Base-by-base conservation (phyloP, 2,113 vertebrate genomes). In the Caloenas nicobarica region DNA sequence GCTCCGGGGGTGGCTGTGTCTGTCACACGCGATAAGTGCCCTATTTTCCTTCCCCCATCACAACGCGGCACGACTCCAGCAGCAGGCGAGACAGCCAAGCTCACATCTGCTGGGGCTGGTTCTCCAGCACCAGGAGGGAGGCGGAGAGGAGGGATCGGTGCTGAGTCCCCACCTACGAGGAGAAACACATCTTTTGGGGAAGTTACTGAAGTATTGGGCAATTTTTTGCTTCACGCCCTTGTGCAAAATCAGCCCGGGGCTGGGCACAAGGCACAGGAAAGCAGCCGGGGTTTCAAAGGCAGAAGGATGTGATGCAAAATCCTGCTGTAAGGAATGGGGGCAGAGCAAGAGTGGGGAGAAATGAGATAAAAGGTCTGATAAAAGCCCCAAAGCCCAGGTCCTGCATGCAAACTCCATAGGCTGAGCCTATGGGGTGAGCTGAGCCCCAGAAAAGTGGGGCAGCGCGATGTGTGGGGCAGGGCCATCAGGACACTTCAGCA, bases 401-500 rank as follows among this genome's bases (percentile, higher is more conserved):
- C 38, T 11, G 17, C 5, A 1, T 2, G 10, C 26, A 16, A 25
- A 6, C 16, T 0, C 7, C 62, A 25, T 51, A 19, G 48, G 44
- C 34, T 84, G 77, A 15, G 3, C 84, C 17, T 12, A 0, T 0
- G 7, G 44, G 3, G 28, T 6, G 23, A n/a, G 50, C 0, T 28
- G 46, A 74, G 34, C 23, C 28, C 54, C 22, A 1, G 5, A 7
- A 3, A 7, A 54, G 42, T 16, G 14, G 53, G 28, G 48, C 61
- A 70, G 58, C 18, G 14, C 18, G 44, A 19, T 46, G 17, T 46
- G 44, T 46, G 44, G 44, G 44, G 44, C 44, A 46, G 44, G 18
- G 44, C 4, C 44, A 46, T 46, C 44, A 46, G 44, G 44, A 46
- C 44, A 46, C 44, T 46, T 46, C 17, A 46, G 44, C 44, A 46